Evolutionary conservation across 2,797 vertebrate genomes (phyloP).

Genomic region (Lycodopsis pacificus): DNA sequence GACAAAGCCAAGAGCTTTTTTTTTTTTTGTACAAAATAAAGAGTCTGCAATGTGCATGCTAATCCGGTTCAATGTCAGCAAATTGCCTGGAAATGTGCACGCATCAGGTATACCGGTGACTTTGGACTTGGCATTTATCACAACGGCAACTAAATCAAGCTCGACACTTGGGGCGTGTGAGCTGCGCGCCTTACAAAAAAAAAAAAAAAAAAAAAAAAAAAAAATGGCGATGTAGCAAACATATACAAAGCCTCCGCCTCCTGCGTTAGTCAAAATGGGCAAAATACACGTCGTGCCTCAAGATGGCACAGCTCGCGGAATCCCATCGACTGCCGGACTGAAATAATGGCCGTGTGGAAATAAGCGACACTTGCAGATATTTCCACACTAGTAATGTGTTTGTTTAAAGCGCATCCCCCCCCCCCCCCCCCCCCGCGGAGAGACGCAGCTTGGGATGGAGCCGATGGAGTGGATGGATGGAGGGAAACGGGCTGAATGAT

Average conservation of each 20-base stretch:
- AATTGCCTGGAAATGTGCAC: constrained; percentile 48
- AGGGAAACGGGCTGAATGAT: constrained; percentile 68
- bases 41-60: constrained; percentile 49
- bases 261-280: constrained; percentile 66
- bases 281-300: constrained; percentile 55
- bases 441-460: constrained; percentile 50
- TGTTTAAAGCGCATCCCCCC: constrained; percentile 63
- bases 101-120: constrained; percentile 56
- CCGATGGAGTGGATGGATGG: constrained; percentile 54
- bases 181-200: constrained; percentile 24
- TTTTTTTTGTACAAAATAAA: constrained; percentile 60
- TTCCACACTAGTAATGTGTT: constrained; percentile 78
- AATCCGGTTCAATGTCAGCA: constrained; percentile 64
- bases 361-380: constrained; percentile 73
- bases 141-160: constrained; percentile 51
- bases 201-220: constrained; percentile 23
- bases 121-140: constrained; percentile 51
- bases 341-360: constrained; percentile 62
- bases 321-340: constrained; percentile 60
- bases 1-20: constrained; percentile 64
- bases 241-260: constrained; percentile 44
- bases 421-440: constrained; percentile 21
- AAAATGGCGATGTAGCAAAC: constrained; percentile 58
- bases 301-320: constrained; percentile 53
- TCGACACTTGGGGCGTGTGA: constrained; percentile 47